These are phyloP conservation scores for Lordiphosa mommai DNA, from an alignment of 1,140 invertebrate species.

Conservation along the genomic window DNA sequence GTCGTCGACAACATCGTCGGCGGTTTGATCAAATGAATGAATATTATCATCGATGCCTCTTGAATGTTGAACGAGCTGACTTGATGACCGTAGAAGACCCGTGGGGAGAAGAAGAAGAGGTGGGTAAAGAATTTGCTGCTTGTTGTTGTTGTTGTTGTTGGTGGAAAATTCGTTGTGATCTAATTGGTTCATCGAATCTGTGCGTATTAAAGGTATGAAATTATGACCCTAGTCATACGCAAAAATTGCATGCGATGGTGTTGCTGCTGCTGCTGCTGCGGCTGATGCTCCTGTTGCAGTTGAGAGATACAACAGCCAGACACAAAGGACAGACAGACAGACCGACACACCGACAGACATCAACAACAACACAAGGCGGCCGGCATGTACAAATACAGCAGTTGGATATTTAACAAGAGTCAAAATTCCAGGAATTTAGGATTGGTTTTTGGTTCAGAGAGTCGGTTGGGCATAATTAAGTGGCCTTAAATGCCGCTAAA, in stretches of 20 bases:
- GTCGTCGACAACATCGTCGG: conserved; percentile 61
- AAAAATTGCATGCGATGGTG: too few relatives aligned
- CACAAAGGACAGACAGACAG: conserved; percentile 7
- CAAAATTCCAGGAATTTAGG: conserved; percentile 72
- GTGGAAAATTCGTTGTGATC: conserved; percentile 71
- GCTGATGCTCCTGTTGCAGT: background rate
- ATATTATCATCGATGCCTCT: conserved; percentile 76
- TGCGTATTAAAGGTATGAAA: conserved; percentile 6
- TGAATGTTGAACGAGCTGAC: conserved; percentile 70
- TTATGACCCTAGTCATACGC: conserved; percentile 18
- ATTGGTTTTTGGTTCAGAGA: conserved; percentile 37
- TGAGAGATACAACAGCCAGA: background rate
- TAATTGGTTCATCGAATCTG: conserved; percentile 72
- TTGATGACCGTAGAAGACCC: conserved; percentile 61
- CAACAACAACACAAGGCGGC: background rate
- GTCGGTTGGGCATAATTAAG: conserved; percentile 65
- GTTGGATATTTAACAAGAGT: conserved; percentile 68
- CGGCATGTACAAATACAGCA: conserved; percentile 66
- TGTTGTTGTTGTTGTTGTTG: conserved; percentile 30
- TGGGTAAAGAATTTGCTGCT: conserved; percentile 59
- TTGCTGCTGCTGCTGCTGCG: too few relatives aligned
- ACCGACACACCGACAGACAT: conserved; percentile 1
- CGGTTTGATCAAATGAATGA: conserved; percentile 78
- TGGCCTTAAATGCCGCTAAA: conserved; percentile 75
- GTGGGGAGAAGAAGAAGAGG: conserved; percentile 12